Evolutionary conservation across 2,113 vertebrate species (phyloP).

Genomic region (Lonchura striata): DNA sequence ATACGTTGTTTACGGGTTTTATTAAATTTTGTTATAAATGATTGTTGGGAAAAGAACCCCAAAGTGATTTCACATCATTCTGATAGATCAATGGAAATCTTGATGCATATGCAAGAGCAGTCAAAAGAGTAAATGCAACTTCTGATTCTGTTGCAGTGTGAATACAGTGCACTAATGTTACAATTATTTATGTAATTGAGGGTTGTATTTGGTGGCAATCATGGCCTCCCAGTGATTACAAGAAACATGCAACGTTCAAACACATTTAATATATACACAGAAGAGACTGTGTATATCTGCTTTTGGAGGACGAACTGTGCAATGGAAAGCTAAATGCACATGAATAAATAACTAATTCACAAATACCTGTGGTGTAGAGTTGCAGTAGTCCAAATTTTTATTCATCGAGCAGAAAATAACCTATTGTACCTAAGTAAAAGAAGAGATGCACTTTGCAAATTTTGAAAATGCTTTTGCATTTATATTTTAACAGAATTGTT

Average conservation of each 20-base stretch:
- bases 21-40: not conserved
- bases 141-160: not conserved
- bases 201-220: not conserved
- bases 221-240: not conserved
- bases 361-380: not conserved
- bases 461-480: not conserved
- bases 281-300: not conserved
- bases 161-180: not conserved
- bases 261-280: not conserved
- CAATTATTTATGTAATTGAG: not conserved
- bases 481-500: not conserved
- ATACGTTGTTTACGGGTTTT: not conserved
- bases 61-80: not conserved
- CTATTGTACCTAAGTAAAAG: not conserved
- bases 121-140: not conserved
- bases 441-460: not conserved
- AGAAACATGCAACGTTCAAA: not conserved
- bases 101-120: not conserved
- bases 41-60: not conserved
- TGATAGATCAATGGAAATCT: not conserved
- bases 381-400: not conserved
- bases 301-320: not conserved
- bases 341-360: not conserved
- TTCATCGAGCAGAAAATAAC: not conserved
- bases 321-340: not conserved